A percentile compares a stretch with the other conserved stretches of the same genome.
Conservation (phyloP, 2,113 vertebrate species). For the Mus pahari region DNA sequence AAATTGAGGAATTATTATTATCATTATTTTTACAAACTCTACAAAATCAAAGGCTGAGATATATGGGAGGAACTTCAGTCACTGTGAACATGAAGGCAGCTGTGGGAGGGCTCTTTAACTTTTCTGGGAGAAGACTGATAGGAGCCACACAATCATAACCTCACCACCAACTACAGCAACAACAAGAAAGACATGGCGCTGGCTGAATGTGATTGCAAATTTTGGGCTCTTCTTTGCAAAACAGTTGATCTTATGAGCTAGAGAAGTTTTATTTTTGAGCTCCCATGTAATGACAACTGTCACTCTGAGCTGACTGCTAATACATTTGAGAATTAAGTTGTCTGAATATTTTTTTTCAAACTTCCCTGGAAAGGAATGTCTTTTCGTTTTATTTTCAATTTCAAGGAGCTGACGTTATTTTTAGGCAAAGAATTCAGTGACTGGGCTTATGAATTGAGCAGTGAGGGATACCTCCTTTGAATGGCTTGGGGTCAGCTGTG, state of each 20-base stretch:
- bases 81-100: background rate
- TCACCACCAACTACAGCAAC: no score
- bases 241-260: background rate
- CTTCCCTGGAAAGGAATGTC: background rate
- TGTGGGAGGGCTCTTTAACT: background rate
- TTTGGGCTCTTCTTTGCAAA: slow-evolving; percentile 24
- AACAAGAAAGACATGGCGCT: background rate
- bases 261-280: slow-evolving; percentile 41
- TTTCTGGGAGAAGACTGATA: background rate
- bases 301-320: background rate
- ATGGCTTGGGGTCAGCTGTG: slow-evolving; percentile 12
- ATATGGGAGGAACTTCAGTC: background rate
- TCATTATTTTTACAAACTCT: background rate
- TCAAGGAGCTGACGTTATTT: slow-evolving; percentile 54
- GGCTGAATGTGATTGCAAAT: background rate
- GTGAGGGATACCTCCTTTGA: background rate
- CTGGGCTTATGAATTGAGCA: background rate
- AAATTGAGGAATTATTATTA: background rate
- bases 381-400: slow-evolving; percentile 55
- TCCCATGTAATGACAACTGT: background rate
- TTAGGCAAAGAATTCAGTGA: slow-evolving; percentile 30
- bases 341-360: slow-evolving; percentile 24
- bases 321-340: slow-evolving; percentile 28
- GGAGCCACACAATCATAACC: background rate
- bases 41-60: background rate